phyloP scores from a whole-genome alignment of 2,113 vertebrate genomes.

The Falco punctatus region DNA sequence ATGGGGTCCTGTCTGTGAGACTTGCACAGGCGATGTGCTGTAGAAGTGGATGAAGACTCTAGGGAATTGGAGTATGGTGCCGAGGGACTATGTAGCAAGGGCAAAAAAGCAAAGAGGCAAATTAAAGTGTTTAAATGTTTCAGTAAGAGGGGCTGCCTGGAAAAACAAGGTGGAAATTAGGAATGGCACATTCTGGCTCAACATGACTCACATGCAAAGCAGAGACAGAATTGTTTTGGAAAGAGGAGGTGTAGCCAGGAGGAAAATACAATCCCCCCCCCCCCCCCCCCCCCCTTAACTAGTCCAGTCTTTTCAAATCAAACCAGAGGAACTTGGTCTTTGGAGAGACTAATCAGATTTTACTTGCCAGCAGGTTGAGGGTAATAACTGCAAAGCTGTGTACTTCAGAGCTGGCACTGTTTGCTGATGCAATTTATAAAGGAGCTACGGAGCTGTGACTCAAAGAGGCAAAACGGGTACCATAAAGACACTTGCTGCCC shows the following conservation, averaged over 20 bases:
- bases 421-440: background rate
- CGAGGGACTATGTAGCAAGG: background rate
- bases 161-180: background rate
- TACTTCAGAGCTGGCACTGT: background rate
- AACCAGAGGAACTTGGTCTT: background rate
- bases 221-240: background rate
- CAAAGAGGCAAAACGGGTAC: background rate
- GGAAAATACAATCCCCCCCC: background rate
- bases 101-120: background rate
- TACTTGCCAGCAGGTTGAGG: background rate
- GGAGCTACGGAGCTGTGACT: background rate
- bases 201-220: background rate
- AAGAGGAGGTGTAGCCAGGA: background rate
- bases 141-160: background rate
- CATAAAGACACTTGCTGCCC: background rate
- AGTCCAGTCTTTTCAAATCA: background rate
- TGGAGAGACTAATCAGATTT: background rate
- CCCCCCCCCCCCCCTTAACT: background rate
- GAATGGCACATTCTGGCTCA: background rate
- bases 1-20: background rate
- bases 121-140: background rate
- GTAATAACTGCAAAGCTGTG: background rate
- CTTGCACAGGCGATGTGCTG: background rate
- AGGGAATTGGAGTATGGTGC: background rate
- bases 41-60: background rate